phyloP scores from a whole-genome alignment of 2,888 invertebrate genomes.

The Helobdella robusta region DNA sequence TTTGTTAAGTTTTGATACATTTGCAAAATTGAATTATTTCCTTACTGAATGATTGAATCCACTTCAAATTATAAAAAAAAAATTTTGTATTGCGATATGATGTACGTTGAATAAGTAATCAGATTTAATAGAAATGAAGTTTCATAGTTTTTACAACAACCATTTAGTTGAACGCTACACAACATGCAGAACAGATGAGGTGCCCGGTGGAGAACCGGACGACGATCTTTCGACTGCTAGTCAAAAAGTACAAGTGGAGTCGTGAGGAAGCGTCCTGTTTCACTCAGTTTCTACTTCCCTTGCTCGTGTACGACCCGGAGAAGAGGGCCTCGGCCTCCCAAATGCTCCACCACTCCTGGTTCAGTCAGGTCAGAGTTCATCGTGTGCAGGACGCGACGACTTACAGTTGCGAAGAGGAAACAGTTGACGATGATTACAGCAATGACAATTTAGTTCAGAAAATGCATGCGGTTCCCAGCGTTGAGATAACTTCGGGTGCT shows the following conservation, averaged over 20 bases:
- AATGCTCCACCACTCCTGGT: slow-evolving; percentile 22
- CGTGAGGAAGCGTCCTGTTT: slow-evolving; percentile 18
- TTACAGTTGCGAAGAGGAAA: neutral
- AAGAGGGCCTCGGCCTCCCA: slow-evolving; percentile 19
- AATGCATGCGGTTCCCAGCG: neutral
- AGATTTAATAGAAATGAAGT: too few relatives aligned
- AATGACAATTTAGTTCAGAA: neutral
- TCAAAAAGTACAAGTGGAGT: slow-evolving; percentile 26
- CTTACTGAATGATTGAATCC: neutral
- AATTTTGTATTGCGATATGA: too few relatives aligned
- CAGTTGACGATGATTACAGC: neutral
- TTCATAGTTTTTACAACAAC: too few relatives aligned
- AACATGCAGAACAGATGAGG: slow-evolving; percentile 12
- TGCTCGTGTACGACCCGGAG: slow-evolving; percentile 26
- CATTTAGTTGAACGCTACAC: too few relatives aligned
- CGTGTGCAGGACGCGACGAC: too few relatives aligned
- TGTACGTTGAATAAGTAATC: too few relatives aligned
- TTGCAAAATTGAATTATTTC: neutral
- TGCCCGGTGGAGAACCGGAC: slow-evolving; percentile 9
- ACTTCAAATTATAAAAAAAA: too few relatives aligned
- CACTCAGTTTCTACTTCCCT: slow-evolving; percentile 23
- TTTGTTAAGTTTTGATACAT: neutral
- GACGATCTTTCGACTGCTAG: slow-evolving; percentile 12
- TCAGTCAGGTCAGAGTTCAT: too few relatives aligned
- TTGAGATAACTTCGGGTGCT: neutral